These are phyloP conservation scores for Reticulitermes lucifugus DNA, from an alignment of 2,888 invertebrate genomes.

Conservation along the genomic window DNA sequence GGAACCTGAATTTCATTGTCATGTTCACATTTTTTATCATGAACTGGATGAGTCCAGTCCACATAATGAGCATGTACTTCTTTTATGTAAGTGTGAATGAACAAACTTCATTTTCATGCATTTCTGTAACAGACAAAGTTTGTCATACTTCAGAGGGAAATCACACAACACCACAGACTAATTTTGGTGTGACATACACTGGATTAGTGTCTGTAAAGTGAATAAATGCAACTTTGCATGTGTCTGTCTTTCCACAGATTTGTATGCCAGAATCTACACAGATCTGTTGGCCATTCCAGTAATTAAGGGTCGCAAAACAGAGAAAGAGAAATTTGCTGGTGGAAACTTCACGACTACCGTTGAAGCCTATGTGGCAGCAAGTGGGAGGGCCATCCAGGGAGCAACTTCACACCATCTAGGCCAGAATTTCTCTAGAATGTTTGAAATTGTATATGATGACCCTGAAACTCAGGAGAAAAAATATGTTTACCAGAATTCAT, in stretches of 20 bases:
- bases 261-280: constrained; percentile 93
- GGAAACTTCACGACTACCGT: constrained; percentile 97
- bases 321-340: constrained; percentile 99
- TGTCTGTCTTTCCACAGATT: constrained; percentile 67
- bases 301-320: constrained; percentile 94
- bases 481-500: constrained; percentile 96
- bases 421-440: constrained; percentile 99
- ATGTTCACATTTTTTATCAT: too few species aligned
- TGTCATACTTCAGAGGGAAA: too few species aligned
- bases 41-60: too few species aligned
- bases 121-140: too few species aligned
- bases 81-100: too few species aligned
- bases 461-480: constrained; percentile 90
- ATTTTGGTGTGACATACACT: neutral
- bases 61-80: too few species aligned
- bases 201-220: neutral
- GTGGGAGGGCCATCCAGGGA: constrained; percentile 92
- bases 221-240: neutral
- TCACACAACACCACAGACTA: too few species aligned
- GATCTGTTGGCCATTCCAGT: constrained; percentile 95
- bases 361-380: constrained; percentile 94
- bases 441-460: constrained; percentile 95
- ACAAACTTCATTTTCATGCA: too few species aligned
- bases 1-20: too few species aligned
- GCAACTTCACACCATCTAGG: constrained; percentile 99